phyloP scores from a whole-genome alignment of 2,888 invertebrate genomes.

The Macrosiphum euphorbiae region DNA sequence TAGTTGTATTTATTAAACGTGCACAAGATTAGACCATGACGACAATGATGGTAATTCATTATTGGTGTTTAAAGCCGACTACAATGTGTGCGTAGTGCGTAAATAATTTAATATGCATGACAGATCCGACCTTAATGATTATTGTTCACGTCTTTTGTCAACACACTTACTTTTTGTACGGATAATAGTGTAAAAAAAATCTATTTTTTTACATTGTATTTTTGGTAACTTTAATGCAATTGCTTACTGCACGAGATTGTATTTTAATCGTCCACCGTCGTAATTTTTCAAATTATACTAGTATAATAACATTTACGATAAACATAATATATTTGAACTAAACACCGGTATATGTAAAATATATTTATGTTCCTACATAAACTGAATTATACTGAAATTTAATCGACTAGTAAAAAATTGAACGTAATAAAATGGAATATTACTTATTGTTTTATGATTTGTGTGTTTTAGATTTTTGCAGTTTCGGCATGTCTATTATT shows the following conservation, averaged over 20 bases:
- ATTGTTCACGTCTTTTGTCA: conserved; percentile 6
- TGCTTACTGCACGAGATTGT: background rate
- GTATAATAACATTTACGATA: background rate
- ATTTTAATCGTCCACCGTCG: background rate
- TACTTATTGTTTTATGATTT: background rate
- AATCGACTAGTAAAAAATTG: background rate
- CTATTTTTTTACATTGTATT: background rate
- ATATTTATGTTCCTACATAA: background rate
- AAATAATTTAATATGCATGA: background rate
- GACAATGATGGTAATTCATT: background rate
- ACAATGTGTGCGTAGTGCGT: background rate
- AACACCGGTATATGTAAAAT: background rate
- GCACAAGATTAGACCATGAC: background rate
- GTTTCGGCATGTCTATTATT: conserved; percentile 48
- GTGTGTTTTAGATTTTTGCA: conserved; percentile 32
- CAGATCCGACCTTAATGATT: conserved; percentile 5
- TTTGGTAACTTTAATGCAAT: background rate
- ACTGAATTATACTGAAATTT: background rate
- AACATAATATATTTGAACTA: background rate
- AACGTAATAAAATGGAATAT: background rate
- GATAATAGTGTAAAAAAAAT: background rate
- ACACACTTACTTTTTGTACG: background rate
- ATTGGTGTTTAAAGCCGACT: background rate
- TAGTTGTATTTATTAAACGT: background rate
- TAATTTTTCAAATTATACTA: background rate